These are phyloP conservation scores for Clusia tigrina DNA, from an alignment of 2,888 invertebrate genomes.

Conservation along the genomic window DNA sequence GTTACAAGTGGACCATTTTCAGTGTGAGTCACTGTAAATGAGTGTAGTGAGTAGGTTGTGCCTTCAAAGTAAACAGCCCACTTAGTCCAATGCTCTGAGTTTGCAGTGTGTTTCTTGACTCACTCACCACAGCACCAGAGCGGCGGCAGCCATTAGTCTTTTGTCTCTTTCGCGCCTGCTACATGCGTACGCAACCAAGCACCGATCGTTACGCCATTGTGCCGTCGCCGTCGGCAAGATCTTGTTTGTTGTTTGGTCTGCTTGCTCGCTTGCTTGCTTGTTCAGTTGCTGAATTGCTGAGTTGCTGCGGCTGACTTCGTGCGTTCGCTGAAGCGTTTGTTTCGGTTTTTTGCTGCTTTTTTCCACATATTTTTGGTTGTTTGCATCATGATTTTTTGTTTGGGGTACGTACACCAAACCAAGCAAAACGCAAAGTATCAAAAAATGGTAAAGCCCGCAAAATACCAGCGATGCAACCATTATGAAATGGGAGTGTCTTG, in stretches of 20 bases:
- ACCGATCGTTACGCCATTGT: not conserved
- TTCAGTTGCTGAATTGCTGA: not conserved
- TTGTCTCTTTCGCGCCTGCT: conserved; percentile 44
- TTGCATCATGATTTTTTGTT: not conserved
- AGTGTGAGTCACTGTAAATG: not conserved
- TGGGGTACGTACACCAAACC: not conserved
- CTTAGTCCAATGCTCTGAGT: not conserved
- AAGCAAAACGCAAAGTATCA: conserved; percentile 1
- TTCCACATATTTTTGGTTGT: conserved; percentile 13
- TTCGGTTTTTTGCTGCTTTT: not conserved
- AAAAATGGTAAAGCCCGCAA: not conserved
- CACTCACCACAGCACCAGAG: conserved; percentile 35
- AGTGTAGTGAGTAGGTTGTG: conserved; percentile 23
- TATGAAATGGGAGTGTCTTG: conserved; percentile 22
- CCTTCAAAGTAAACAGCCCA: conserved; percentile 22
- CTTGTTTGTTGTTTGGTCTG: not conserved
- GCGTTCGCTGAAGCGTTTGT: not conserved
- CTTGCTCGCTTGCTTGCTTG: conserved; percentile 37
- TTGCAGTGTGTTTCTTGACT: conserved; percentile 32
- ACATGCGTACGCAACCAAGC: not conserved
- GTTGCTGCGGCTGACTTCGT: not conserved
- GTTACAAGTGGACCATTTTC: too few species aligned
- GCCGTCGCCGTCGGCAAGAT: not conserved
- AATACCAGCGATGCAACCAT: conserved; percentile 7
- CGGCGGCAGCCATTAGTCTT: conserved; percentile 53